Percentiles rank a stretch among this genome's conserved stretches.
phyloP scores from a whole-genome alignment of 2,888 invertebrate species.

The Idaea straminata region DNA sequence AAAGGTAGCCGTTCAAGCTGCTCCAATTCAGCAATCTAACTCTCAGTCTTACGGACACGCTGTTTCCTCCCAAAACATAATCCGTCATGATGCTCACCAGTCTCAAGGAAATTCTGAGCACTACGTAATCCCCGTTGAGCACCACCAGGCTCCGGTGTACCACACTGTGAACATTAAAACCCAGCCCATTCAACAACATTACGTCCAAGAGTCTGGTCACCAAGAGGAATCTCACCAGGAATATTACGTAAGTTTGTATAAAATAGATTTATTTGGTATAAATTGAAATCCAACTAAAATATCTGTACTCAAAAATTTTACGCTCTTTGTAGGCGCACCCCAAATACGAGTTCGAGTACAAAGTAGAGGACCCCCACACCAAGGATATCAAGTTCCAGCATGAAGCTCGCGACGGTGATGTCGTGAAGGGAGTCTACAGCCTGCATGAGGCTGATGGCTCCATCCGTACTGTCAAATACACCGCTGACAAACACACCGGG shows the following conservation, averaged over 20 bases:
- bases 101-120: slow-evolving; percentile 22
- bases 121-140: slow-evolving; percentile 33
- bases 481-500: slow-evolving; percentile 63
- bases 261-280: not conserved
- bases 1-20: slow-evolving; percentile 14
- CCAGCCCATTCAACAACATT: slow-evolving; percentile 36
- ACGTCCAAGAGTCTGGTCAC: slow-evolving; percentile 22
- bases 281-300: not conserved
- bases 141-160: slow-evolving; percentile 37
- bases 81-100: slow-evolving; percentile 32
- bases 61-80: slow-evolving; percentile 34
- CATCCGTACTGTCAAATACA: slow-evolving; percentile 61
- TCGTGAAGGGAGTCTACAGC: slow-evolving; percentile 64
- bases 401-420: slow-evolving; percentile 63
- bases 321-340: slow-evolving; percentile 43
- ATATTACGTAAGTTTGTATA: slow-evolving; percentile 47
- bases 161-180: slow-evolving; percentile 33
- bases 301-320: not conserved
- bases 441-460: slow-evolving; percentile 63
- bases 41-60: slow-evolving; percentile 26
- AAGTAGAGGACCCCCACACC: slow-evolving; percentile 67
- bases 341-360: slow-evolving; percentile 69
- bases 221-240: slow-evolving; percentile 39
- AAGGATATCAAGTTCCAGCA: slow-evolving; percentile 68
- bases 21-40: slow-evolving; percentile 10